Evolutionary conservation across 2,888 invertebrate species (phyloP), one percentile per base, ranked within the genome.

Genomic region (Leucoptera coffeella): DNA sequence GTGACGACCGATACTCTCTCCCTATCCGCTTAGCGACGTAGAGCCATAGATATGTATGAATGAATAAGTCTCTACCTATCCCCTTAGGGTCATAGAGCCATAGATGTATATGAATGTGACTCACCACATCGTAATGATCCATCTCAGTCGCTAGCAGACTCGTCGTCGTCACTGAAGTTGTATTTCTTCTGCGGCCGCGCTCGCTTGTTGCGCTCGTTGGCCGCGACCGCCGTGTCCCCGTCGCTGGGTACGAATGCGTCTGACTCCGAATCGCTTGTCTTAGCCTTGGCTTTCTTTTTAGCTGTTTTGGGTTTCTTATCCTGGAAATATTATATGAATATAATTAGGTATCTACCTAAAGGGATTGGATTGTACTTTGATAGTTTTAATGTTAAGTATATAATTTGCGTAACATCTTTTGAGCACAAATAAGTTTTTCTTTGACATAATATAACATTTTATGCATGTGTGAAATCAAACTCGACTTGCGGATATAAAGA

Each of bases 231-330:
- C 35, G 30, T 14, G 30, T 22, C 22, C 31, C 31, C 31, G 12
- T 34, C 34, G 15, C 29, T 29, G 13, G 17, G 6, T 6, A 31
- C 21, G 21, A 35, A 40, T 14, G 31, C 31, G 3, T 50, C 59
- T 1, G 47, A 47, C 22, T 56, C 71, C 0, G 56, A 59, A 1
- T 43, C 61, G 22, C 56, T 58, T 7, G 31, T 35, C 3, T 35
- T 34, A 43, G 54, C 55, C 32, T 59, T 29, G 30, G 42, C 39
- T 26, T 39, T 65, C 0, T 43, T 37, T 32, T 67, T 62, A 2
- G 65, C 62, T 26, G 59, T 59, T 4, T 45, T 36, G 35, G 58
- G 57, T 44, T 64, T 62, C 35, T 62, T 64, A 3, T 54, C 52
- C 60, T 64, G 40, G 2, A 34, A 34, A 17, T 17, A 17, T 17